Evolutionary conservation across 2,888 invertebrate genomes (phyloP), one percentile per base, ranked within the genome.

Genomic region (Eilema depressum): DNA sequence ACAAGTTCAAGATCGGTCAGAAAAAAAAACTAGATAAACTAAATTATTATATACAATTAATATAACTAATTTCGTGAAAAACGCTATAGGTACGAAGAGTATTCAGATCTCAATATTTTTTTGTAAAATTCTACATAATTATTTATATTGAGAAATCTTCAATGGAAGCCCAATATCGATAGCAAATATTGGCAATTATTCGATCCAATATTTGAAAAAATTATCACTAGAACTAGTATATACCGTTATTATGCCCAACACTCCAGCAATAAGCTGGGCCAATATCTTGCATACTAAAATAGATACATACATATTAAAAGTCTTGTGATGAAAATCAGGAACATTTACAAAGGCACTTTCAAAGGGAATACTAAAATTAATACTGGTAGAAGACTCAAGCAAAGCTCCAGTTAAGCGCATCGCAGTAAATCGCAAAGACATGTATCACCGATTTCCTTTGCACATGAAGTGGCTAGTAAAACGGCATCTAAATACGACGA

Each of bases 241-340:
- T 69, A 68, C 71, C 62, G 68, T 20, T 69, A 69, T 65, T 69
- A 69, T 65, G 69, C 60, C 64, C 30, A 14, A 64, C 28, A 60
- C 7, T 30, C n/a, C 60, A 69, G 33, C 4, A 69, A 14, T n/a
- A 33, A 61, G 30, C 61, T 53, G 62, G 26, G 4, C 70, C 63
- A 61, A 63, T 30, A 26, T 30, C 25, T 33, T 56, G 33, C 47
- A 28, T 41, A 47, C 28, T 30, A 26, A 30, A 47, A 30, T 37
- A 37, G 33, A 37, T 57, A 63, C 25, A 64, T 28, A 53, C 28
- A 57, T 30, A 63, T 63, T 11, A 30, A 30, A 65, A 76, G 74
- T 80, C 80, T 81, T 85, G 84, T 83, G 81, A 86, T 86, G 82
- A 75, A 70, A 72, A 66, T 74, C 73, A 87, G 87, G 87, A 88